Conservation (phyloP, 2,113 vertebrate species). For the Oostethus manadensis region DNA sequence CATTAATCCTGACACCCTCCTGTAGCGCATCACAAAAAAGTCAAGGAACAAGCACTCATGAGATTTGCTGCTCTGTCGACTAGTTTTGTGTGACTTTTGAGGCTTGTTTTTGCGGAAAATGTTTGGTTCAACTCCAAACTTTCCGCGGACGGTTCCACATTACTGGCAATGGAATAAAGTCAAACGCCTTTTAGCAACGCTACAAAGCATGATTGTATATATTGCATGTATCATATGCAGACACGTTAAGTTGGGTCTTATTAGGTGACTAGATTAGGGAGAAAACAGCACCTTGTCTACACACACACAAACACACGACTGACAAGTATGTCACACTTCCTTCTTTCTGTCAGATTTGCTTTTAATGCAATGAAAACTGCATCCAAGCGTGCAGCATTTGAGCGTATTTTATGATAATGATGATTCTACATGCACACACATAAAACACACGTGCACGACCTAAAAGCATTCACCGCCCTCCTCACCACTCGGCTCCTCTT, state of each 20-base stretch:
- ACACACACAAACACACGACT: conserved; percentile 2
- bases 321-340: too few species aligned
- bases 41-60: too few species aligned
- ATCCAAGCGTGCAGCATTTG: neutral
- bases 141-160: too few species aligned
- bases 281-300: conserved; percentile 19
- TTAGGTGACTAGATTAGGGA: conserved; percentile 41
- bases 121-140: too few species aligned
- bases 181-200: neutral
- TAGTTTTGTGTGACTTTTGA: too few species aligned
- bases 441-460: conserved; percentile 4
- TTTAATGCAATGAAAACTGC: too few species aligned
- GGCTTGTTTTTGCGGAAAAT: too few species aligned
- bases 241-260: conserved; percentile 17
- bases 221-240: too few species aligned
- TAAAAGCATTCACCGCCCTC: neutral
- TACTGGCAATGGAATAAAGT: neutral
- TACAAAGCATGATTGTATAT: neutral
- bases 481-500: conserved; percentile 12
- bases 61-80: too few species aligned
- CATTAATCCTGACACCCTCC: too few species aligned
- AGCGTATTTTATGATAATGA: neutral
- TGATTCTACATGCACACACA: neutral
- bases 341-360: too few species aligned
- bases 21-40: too few species aligned